Evolutionary conservation across 2,113 vertebrate species (phyloP).

Genomic region (Varanus komodoensis): DNA sequence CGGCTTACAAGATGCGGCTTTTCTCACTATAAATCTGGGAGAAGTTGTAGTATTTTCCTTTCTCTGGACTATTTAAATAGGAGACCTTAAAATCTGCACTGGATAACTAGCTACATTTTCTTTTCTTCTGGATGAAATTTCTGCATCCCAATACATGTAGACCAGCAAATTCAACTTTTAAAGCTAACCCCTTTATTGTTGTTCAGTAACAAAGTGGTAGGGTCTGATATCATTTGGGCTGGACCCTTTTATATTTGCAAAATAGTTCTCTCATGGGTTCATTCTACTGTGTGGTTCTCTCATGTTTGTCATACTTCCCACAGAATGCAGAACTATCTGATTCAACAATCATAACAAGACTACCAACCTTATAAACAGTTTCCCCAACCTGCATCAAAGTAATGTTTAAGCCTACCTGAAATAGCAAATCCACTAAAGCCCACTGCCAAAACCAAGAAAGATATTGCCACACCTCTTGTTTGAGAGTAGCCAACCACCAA

Average conservation of each 20-base stretch:
- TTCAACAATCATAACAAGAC: background rate
- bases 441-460: slow-evolving; percentile 95
- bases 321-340: background rate
- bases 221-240: background rate
- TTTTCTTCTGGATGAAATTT: background rate
- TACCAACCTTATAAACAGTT: background rate
- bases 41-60: background rate
- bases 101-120: background rate
- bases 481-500: slow-evolving; percentile 97
- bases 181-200: background rate
- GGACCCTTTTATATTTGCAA: background rate
- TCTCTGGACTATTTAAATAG: background rate
- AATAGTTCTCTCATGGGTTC: background rate
- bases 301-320: background rate
- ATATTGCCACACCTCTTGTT: slow-evolving; percentile 92
- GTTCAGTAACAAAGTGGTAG: too few species aligned
- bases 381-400: slow-evolving; percentile 15
- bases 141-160: too few species aligned
- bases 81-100: background rate
- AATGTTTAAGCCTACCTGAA: slow-evolving; percentile 85
- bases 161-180: background rate
- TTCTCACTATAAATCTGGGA: background rate
- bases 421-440: slow-evolving; percentile 99
- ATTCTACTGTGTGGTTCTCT: background rate
- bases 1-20: background rate